phyloP scores from a whole-genome alignment of 2,888 invertebrate species.

The Himalopsyche tibetana region DNA sequence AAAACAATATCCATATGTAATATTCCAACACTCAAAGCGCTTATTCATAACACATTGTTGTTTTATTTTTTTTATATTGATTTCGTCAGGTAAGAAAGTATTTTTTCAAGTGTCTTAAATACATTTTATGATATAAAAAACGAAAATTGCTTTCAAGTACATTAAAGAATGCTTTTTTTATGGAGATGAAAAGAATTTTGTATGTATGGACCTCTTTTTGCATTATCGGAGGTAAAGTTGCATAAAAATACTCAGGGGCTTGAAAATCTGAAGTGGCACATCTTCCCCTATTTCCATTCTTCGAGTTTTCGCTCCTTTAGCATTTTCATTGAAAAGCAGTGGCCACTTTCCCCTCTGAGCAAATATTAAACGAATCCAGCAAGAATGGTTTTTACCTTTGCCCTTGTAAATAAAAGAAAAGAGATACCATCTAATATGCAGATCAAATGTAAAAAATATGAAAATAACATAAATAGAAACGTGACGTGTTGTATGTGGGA shows the following conservation, averaged over 20 bases:
- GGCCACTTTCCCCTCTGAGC: slow-evolving; percentile 45
- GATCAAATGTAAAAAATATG: slow-evolving; percentile 40
- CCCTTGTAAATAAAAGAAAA: slow-evolving; percentile 41
- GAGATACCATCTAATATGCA: slow-evolving; percentile 39
- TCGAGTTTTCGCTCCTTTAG: slow-evolving; percentile 22
- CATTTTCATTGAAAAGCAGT: slow-evolving; percentile 14
- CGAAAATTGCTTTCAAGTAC: not conserved
- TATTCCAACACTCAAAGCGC: no score
- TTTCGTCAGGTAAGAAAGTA: no score
- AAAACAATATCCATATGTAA: no score
- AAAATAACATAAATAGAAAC: slow-evolving; percentile 7
- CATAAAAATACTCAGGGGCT: not conserved
- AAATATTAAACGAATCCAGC: slow-evolving; percentile 60
- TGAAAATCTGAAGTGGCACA: slow-evolving; percentile 57
- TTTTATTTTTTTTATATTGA: no score
- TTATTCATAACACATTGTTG: no score
- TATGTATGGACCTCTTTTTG: slow-evolving; percentile 2
- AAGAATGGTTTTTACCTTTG: slow-evolving; percentile 55
- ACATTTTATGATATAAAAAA: no score
- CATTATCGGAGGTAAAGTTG: slow-evolving; percentile 43
- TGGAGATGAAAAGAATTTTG: slow-evolving; percentile 20
- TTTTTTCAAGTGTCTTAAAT: no score
- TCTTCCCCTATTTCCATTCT: slow-evolving; percentile 44
- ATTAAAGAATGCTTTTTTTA: slow-evolving; percentile 5
- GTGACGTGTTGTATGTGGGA: slow-evolving; percentile 26